phyloP scores from a whole-genome alignment of 2,113 vertebrate species.

The Malurus cyaneus region DNA sequence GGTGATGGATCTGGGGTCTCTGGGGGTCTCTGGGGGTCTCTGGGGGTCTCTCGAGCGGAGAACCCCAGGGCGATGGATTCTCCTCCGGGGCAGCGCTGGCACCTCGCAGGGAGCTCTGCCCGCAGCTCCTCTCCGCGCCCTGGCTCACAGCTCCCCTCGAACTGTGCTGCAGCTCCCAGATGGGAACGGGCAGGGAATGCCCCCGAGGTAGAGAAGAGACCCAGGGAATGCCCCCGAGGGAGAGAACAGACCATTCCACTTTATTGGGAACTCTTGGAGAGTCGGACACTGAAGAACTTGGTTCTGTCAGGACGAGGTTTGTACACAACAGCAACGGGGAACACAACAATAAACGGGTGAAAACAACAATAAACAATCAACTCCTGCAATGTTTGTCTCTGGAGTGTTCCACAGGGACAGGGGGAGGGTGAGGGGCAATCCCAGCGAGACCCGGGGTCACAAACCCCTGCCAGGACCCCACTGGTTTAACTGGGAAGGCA shows the following conservation, averaged over 20 bases:
- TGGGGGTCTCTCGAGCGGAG: too few species aligned
- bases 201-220: neutral
- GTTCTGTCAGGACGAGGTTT: neutral
- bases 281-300: neutral
- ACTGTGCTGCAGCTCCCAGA: neutral
- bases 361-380: neutral
- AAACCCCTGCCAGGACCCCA: neutral
- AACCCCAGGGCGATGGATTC: too few species aligned
- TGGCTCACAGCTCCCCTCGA: neutral
- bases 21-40: too few species aligned
- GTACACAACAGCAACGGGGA: conserved; percentile 1
- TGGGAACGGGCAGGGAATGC: neutral
- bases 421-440: neutral
- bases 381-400: neutral
- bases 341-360: neutral
- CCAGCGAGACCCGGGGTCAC: neutral
- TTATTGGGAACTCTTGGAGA: conserved; percentile 54
- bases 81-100: neutral
- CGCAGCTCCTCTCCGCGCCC: neutral
- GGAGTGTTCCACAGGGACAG: neutral
- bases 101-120: neutral
- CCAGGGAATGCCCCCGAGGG: neutral
- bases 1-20: too few species aligned
- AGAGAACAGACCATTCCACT: neutral
- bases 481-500: neutral